These are phyloP conservation scores for Bombylius major DNA, from an alignment of 2,888 invertebrate genomes.

Conservation along the genomic window DNA sequence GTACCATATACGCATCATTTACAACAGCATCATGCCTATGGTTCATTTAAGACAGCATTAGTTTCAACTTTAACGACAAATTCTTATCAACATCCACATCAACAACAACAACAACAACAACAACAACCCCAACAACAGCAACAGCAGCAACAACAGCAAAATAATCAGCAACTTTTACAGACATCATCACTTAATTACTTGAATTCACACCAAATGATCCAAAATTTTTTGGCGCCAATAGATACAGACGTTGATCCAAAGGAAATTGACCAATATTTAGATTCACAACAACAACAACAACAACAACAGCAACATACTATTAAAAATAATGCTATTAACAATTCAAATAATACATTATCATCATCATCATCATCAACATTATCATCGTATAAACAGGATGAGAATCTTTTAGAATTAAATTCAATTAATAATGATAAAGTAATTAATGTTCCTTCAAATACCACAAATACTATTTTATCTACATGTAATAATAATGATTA, in stretches of 20 bases:
- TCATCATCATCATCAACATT: conserved; percentile 7
- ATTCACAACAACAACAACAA: conserved; percentile 18
- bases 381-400: conserved; percentile 1
- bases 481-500: too few species aligned
- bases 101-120: conserved; percentile 8
- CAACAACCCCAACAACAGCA: conserved; percentile 11
- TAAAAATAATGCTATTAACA: neutral
- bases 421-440: neutral
- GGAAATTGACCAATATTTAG: conserved; percentile 38
- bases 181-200: conserved; percentile 33
- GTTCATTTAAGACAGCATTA: conserved; percentile 2
- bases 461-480: too few species aligned
- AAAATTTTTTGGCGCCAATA: conserved; percentile 10
- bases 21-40: conserved; percentile 4
- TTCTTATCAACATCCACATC: conserved; percentile 1
- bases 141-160: neutral
- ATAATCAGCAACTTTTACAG: conserved; percentile 15
- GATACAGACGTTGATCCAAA: conserved; percentile 30
- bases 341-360: neutral
- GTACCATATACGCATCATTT: conserved; percentile 6
- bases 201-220: conserved; percentile 15
- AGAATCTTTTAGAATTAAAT: neutral
- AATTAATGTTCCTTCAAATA: too few species aligned
- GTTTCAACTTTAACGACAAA: neutral
- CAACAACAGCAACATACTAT: conserved; percentile 6